Conservation (phyloP, 2,113 vertebrate genomes). For the Onychorhynchus coronatus region DNA sequence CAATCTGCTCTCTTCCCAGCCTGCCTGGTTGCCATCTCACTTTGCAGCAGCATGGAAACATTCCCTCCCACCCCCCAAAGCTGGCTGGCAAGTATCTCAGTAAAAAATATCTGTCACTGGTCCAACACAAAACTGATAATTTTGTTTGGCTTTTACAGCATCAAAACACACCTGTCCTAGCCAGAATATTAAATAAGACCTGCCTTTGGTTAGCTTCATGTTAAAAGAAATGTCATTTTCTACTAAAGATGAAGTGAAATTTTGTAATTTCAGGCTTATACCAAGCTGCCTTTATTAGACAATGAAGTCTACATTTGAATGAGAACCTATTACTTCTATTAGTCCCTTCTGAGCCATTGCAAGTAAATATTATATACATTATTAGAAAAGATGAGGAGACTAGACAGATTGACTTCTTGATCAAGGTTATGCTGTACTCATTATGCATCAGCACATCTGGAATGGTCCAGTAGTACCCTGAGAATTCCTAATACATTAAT, state of each 20-base stretch:
- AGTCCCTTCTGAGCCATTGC: not conserved
- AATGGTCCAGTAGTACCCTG: conserved; percentile 59
- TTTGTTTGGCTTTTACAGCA: not conserved
- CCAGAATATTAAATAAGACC: not conserved
- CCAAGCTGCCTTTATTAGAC: conserved; percentile 2
- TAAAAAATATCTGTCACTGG: not conserved
- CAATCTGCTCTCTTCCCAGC: not conserved
- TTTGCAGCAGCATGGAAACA: not conserved
- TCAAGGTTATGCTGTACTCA: conserved; percentile 62
- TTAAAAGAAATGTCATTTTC: not conserved
- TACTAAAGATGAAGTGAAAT: not conserved
- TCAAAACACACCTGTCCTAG: not conserved
- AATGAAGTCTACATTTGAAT: conserved; percentile 49
- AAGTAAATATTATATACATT: conserved; percentile 61
- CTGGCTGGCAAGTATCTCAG: not conserved
- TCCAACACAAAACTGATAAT: not conserved
- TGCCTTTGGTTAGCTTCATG: not conserved
- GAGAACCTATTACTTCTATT: conserved; percentile 53
- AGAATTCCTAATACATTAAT: conserved; percentile 75
- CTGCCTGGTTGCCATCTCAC: not conserved
- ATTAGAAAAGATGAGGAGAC: conserved; percentile 33
- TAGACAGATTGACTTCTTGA: conserved; percentile 33
- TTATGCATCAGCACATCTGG: conserved; percentile 69
- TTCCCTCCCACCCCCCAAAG: rapidly evolving
- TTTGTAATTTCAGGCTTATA: conserved; percentile 8